These are phyloP conservation scores for Podiceps cristatus DNA, from an alignment of 2,113 vertebrate genomes.

Conservation along the genomic window DNA sequence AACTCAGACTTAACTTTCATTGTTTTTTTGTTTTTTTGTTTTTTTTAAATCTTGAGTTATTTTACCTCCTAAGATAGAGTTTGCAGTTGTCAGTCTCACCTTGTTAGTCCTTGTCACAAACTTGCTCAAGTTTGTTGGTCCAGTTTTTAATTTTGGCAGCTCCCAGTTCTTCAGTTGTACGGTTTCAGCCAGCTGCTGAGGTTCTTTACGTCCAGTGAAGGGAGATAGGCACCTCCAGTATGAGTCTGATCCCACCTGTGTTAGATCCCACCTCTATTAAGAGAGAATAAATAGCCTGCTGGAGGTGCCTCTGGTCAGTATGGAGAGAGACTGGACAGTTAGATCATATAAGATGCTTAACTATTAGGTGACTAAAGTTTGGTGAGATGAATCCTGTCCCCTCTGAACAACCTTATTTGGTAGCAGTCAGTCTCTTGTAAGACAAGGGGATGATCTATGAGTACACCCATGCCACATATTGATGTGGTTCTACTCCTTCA, in stretches of 20 bases:
- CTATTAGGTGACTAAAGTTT: background rate
- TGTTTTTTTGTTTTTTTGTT: background rate
- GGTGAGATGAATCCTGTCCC: background rate
- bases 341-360: background rate
- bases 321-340: background rate
- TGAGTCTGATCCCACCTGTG: background rate
- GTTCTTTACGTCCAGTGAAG: background rate
- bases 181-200: background rate
- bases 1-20: background rate
- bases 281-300: background rate
- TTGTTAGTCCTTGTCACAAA: background rate
- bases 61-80: background rate
- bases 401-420: background rate
- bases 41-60: background rate
- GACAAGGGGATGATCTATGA: background rate
- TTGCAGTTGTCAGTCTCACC: background rate
- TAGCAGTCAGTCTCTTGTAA: background rate
- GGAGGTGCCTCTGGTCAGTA: background rate
- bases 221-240: background rate
- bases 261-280: background rate
- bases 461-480: background rate
- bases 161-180: background rate
- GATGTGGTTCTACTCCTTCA: constrained; percentile 1
- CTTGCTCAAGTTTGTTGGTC: background rate
- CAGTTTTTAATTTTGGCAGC: background rate